These are phyloP conservation scores for Anguilla megastoma DNA, from an alignment of 2,797 vertebrate species.

Conservation along the genomic window DNA sequence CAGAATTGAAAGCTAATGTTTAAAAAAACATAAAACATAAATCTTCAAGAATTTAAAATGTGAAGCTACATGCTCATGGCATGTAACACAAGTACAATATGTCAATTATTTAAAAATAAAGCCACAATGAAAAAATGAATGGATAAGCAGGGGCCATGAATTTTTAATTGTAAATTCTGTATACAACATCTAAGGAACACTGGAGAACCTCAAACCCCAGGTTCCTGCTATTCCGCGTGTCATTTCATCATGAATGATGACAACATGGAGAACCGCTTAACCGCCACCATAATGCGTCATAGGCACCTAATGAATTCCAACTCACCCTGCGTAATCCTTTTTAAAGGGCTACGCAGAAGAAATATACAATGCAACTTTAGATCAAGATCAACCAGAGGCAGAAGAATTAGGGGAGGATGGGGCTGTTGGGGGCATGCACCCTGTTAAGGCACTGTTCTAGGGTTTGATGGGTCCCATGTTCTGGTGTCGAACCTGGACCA, in stretches of 20 bases:
- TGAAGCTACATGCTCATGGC: not conserved
- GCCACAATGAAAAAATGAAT: not conserved
- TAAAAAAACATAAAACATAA: not conserved
- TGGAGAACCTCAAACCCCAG: not conserved
- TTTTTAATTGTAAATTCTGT: not conserved
- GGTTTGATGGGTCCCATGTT: no score
- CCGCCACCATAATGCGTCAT: not conserved
- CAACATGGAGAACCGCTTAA: not conserved
- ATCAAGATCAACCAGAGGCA: no score
- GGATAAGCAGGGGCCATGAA: not conserved
- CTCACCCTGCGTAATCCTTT: not conserved
- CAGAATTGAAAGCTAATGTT: not conserved
- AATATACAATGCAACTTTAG: no score
- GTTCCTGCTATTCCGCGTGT: not conserved
- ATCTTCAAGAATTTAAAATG: not conserved
- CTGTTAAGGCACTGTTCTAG: no score
- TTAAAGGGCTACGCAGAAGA: not conserved
- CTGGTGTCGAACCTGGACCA: no score
- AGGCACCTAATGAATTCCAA: slow-evolving; percentile 23
- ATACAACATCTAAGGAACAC: not conserved
- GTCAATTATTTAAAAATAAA: not conserved
- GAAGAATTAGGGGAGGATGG: no score
- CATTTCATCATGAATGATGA: not conserved
- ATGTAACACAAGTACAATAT: not conserved
- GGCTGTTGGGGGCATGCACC: no score